Percentiles rank a stretch among this genome's conserved stretches.
Evolutionary conservation across 2,113 vertebrate species (phyloP).

Genomic region (Petroica traversi): DNA sequence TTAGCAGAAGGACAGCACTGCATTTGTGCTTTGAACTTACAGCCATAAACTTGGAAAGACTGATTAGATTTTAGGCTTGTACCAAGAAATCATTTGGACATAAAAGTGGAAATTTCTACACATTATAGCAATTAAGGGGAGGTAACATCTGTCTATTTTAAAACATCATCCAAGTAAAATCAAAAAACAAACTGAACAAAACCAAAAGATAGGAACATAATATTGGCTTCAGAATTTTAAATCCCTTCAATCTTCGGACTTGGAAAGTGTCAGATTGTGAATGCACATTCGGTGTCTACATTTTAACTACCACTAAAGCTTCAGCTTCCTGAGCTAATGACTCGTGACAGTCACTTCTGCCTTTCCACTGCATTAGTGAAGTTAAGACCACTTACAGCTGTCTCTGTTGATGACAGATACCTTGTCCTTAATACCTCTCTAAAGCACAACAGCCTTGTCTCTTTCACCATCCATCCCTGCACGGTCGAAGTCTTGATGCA

Average conservation of each 20-base stretch:
- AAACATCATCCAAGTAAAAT: background rate
- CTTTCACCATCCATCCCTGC: background rate
- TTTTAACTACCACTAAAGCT: background rate
- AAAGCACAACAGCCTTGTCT: background rate
- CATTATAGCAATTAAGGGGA: background rate
- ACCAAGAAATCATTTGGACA: background rate
- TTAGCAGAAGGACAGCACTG: background rate
- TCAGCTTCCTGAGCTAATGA: background rate
- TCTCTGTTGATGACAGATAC: background rate
- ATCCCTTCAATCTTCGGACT: background rate
- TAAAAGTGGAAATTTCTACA: background rate
- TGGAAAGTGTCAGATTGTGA: background rate
- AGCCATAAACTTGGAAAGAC: background rate
- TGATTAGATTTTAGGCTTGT: background rate
- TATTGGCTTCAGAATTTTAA: background rate
- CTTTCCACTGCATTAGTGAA: background rate
- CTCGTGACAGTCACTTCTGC: background rate
- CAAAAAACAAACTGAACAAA: background rate
- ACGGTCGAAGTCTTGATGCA: background rate
- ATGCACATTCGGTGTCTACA: background rate
- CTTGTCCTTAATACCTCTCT: background rate
- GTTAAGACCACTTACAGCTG: background rate
- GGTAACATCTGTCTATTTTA: background rate
- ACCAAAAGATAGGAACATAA: background rate
- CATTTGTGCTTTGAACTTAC: background rate